Evolutionary conservation across 2,797 vertebrate species (phyloP).

Genomic region (Periparus ater): DNA sequence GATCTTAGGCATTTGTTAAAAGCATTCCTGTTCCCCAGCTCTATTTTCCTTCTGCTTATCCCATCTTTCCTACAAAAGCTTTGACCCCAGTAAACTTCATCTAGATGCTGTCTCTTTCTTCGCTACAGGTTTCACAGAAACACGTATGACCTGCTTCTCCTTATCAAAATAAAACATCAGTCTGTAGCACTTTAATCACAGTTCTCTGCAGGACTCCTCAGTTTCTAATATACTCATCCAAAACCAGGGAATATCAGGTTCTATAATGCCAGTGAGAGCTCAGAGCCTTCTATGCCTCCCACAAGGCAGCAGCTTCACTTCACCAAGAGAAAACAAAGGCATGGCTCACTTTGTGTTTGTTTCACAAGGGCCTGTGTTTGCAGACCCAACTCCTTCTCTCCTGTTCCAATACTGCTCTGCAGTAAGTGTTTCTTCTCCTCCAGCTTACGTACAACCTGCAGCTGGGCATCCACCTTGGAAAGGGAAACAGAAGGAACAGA

Average conservation of each 20-base stretch:
- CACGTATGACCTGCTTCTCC: neutral
- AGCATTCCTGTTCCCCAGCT: neutral
- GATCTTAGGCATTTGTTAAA: neutral
- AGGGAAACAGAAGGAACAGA: neutral
- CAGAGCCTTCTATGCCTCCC: neutral
- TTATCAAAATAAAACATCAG: neutral
- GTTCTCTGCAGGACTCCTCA: neutral
- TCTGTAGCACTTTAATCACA: neutral
- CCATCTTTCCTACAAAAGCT: neutral
- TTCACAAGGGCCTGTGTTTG: conserved; percentile 94
- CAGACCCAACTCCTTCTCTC: conserved; percentile 91
- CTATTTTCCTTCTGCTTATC: neutral
- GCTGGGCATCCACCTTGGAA: conserved; percentile 92
- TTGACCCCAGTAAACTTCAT: neutral
- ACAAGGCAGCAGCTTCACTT: neutral
- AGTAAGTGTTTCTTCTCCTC: conserved; percentile 97
- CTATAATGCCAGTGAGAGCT: neutral
- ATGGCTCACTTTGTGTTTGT: conserved; percentile 90
- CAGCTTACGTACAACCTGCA: conserved; percentile 93
- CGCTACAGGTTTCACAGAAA: neutral
- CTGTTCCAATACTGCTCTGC: conserved; percentile 93
- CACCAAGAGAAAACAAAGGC: neutral
- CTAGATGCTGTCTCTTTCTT: neutral
- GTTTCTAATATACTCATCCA: neutral
- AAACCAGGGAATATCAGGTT: neutral